Evolutionary conservation across 2,113 vertebrate species (phyloP).

Genomic region (Ondatra zibethicus): DNA sequence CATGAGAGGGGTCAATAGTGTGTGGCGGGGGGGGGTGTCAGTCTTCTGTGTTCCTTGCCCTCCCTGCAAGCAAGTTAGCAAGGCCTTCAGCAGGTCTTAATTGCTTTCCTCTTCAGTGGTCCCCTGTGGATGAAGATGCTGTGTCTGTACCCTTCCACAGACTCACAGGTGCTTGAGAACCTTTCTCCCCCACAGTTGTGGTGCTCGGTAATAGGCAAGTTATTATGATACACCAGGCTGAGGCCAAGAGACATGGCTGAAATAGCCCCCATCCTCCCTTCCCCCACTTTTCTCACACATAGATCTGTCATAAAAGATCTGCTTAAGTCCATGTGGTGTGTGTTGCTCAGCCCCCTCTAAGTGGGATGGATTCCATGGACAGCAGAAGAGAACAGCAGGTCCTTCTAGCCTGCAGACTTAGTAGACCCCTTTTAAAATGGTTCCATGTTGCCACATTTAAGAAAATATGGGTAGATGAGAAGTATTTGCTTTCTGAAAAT

Average conservation of each 20-base stretch:
- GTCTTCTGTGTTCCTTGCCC: constrained; percentile 8
- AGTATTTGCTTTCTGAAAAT: background rate
- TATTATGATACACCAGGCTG: constrained; percentile 54
- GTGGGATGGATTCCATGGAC: background rate
- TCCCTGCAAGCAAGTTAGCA: constrained; percentile 21
- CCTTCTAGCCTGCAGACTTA: background rate
- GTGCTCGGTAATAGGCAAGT: constrained; percentile 42
- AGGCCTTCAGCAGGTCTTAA: constrained; percentile 64
- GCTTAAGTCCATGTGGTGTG: background rate
- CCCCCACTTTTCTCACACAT: background rate
- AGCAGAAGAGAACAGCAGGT: background rate
- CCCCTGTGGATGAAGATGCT: constrained; percentile 47
- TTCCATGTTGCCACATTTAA: background rate
- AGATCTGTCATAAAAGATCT: constrained; percentile 25
- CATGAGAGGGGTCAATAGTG: constrained; percentile 2
- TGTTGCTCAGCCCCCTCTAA: background rate
- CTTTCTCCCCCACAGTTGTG: constrained; percentile 42
- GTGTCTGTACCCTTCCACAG: constrained; percentile 35
- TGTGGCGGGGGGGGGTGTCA: constrained; percentile 38
- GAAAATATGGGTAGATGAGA: background rate
- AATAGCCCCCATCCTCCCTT: background rate
- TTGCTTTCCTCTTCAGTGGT: constrained; percentile 66
- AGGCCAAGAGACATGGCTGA: background rate
- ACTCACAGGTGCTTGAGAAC: constrained; percentile 66
- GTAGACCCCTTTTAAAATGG: background rate